Conservation (phyloP, 2,113 vertebrate species). For the Hyaena hyaena region DNA sequence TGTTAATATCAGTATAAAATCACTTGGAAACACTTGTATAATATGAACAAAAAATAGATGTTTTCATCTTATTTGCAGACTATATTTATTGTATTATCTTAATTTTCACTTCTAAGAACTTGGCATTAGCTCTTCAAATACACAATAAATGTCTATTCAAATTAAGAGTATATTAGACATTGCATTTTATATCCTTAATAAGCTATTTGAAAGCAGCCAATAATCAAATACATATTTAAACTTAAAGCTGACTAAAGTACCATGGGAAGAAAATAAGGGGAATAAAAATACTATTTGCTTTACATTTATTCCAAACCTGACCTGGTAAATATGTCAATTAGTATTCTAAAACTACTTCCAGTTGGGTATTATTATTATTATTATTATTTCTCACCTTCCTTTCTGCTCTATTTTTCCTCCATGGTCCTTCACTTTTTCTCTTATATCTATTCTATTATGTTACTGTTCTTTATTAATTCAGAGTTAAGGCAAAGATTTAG, state of each 20-base stretch:
- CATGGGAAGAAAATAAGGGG: background rate
- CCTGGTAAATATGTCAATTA: background rate
- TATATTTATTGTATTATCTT: background rate
- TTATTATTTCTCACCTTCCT: background rate
- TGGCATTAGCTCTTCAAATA: slow-evolving; percentile 3
- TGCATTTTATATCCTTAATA: background rate
- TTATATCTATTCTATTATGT: no score
- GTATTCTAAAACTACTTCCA: background rate
- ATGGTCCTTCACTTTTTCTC: background rate
- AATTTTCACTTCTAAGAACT: background rate
- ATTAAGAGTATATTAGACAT: background rate
- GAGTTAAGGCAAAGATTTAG: background rate
- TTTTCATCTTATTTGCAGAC: background rate
- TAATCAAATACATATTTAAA: background rate
- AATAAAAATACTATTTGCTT: background rate
- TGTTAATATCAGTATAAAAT: background rate
- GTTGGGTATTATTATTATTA: background rate
- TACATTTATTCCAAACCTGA: background rate
- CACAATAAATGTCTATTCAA: background rate
- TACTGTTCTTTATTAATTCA: background rate
- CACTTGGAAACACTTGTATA: background rate
- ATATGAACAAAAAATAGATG: background rate
- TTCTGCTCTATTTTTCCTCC: background rate
- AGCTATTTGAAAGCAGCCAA: background rate
- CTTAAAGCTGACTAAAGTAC: background rate